phyloP scores from a whole-genome alignment of 2,113 vertebrate genomes.

The Brachypteracias leptosomus region DNA sequence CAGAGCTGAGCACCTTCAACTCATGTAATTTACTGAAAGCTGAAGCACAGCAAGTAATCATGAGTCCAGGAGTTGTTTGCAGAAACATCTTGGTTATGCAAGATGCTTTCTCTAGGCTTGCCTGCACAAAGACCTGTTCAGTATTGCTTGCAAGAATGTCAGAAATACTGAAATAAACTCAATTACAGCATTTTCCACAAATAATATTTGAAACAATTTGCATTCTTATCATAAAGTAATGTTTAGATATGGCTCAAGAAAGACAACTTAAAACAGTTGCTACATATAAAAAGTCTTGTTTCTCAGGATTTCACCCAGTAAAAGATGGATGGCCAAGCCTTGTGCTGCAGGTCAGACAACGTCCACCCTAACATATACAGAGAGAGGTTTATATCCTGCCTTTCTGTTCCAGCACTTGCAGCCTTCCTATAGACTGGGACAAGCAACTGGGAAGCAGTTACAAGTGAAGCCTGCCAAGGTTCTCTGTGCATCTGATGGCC shows the following conservation, averaged over 20 bases:
- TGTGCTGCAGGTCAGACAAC: background rate
- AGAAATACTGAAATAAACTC: background rate
- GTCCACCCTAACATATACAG: background rate
- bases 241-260: background rate
- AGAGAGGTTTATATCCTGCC: background rate
- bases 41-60: background rate
- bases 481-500: background rate
- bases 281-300: background rate
- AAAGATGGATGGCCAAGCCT: background rate
- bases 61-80: background rate
- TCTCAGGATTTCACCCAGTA: background rate
- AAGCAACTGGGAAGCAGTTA: background rate
- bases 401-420: background rate
- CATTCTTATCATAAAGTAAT: background rate
- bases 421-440: background rate
- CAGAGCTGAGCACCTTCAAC: background rate
- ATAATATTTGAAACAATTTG: background rate
- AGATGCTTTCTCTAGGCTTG: background rate
- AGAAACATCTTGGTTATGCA: background rate
- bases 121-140: background rate
- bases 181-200: background rate
- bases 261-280: background rate
- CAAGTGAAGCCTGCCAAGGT: background rate
- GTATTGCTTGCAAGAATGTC: background rate
- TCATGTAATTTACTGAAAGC: background rate